Conservation (phyloP, 2,797 vertebrate genomes). For the Galagoides demidoff region DNA sequence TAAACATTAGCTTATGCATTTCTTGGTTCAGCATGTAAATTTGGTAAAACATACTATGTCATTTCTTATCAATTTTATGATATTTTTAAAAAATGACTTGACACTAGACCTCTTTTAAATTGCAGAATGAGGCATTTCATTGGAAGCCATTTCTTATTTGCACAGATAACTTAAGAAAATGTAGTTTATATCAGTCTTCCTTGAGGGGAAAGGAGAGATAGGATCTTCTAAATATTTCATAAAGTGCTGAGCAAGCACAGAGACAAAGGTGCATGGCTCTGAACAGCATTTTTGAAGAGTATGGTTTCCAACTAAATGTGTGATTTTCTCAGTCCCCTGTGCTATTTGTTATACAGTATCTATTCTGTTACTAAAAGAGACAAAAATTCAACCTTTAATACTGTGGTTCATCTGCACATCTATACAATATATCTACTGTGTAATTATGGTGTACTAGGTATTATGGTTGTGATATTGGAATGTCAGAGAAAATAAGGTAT, state of each 20-base stretch:
- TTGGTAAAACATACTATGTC: background rate
- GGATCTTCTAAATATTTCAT: background rate
- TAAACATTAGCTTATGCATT: background rate
- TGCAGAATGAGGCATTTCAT: background rate
- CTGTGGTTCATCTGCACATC: background rate
- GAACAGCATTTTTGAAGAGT: background rate
- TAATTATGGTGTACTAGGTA: background rate
- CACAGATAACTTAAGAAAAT: slow-evolving; percentile 12
- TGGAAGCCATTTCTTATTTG: background rate
- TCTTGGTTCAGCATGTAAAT: background rate
- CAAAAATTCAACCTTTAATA: background rate
- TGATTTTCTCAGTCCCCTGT: background rate
- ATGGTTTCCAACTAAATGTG: background rate
- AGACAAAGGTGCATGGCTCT: background rate
- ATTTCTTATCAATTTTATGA: background rate
- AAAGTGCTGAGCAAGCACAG: background rate
- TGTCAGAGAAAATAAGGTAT: slow-evolving; percentile 9
- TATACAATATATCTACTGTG: background rate
- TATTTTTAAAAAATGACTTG: slow-evolving; percentile 42
- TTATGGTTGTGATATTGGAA: background rate
- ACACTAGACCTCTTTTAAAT: background rate
- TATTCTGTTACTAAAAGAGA: slow-evolving; percentile 21
- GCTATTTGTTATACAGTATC: background rate
- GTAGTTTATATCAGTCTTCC: background rate
- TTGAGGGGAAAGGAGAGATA: background rate